Base-by-base conservation (phyloP, 92 coral and sea anemone species). In the Actinostola sp. region DNA sequence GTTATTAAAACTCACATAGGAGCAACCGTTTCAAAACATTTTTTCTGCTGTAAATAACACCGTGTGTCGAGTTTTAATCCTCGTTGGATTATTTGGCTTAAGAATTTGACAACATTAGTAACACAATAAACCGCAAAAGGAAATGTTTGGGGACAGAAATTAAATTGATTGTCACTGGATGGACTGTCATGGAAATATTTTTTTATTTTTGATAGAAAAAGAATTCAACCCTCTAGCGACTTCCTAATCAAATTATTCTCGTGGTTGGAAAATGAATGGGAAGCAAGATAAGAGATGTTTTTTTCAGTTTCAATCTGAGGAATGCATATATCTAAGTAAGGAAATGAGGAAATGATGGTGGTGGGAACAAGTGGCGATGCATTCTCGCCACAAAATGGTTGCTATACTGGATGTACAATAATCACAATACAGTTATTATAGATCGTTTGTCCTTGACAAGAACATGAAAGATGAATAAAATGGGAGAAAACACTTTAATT, bases 351-450 rank as follows among this genome's bases (percentile, higher is more conserved):
- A 9, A 2, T 21, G 30, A 31, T 31, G 60, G 60, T 21, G 30
- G 60, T 31, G 60, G 60, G 60, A 53, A 53, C n/a, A n/a, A 21
- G 10, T 14, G 60, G 29, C 30, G 60, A 20, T 53, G 25, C 20
- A 20, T 10, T 24, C 20, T 53, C 45, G 8, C 45, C 45, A 39
- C 45, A 39, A 39, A 39, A 7, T 7, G 14, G 45, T 39, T 39
- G 32, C 8, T 53, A 53, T 14, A n/a, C 28, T 25, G 32, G 30
- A 53, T 48, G 54, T 4, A 36, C 42, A 36, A 36, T 4, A 36
- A 11, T 36, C 11, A 36, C 42, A n/a, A n/a, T n/a, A n/a, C n/a
- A n/a, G n/a, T n/a, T n/a, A n/a, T n/a, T n/a, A n/a, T n/a, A n/a
- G n/a, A n/a, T n/a, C n/a, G n/a, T n/a, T n/a, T n/a, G n/a, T n/a